A percentile compares a stretch with the other conserved stretches of the same genome.
Conservation (phyloP, 2,888 invertebrate species). For the Lycophotia porphyrea region DNA sequence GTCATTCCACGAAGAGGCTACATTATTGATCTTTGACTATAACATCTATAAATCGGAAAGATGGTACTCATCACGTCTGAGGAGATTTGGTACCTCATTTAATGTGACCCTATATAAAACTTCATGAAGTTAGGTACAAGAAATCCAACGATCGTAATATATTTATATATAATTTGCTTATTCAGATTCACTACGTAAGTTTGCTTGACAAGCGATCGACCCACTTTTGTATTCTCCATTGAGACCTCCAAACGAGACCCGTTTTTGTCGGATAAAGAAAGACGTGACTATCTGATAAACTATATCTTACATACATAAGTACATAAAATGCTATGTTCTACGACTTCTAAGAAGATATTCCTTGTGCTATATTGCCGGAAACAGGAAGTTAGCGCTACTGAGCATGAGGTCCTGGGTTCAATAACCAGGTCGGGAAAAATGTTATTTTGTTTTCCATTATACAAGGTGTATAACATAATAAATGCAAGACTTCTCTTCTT, state of each 20-base stretch:
- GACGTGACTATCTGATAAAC: not conserved
- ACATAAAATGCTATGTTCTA: not conserved
- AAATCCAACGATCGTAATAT: not conserved
- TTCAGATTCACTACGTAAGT: constrained; percentile 23
- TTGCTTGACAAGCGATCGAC: constrained; percentile 16
- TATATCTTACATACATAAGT: not conserved
- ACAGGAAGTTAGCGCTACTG: not conserved
- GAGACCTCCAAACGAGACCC: constrained; percentile 17
- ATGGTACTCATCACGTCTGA: no score
- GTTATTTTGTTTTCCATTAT: no score
- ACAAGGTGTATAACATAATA: no score
- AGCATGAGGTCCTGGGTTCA: no score
- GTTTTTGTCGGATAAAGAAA: constrained; percentile 18
- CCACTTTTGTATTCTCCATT: constrained; percentile 5
- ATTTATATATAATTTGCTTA: constrained; percentile 12
- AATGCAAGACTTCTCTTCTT: no score
- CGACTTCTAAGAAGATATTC: not conserved
- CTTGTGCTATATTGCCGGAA: not conserved
- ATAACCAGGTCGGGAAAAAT: no score
- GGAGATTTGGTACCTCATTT: no score
- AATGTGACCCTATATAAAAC: no score
- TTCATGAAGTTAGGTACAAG: not conserved
- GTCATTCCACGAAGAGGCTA: no score
- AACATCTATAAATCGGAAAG: no score
- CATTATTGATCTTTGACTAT: no score